phyloP scores from a whole-genome alignment of 2,888 invertebrate genomes.

The Tipula helvola region DNA sequence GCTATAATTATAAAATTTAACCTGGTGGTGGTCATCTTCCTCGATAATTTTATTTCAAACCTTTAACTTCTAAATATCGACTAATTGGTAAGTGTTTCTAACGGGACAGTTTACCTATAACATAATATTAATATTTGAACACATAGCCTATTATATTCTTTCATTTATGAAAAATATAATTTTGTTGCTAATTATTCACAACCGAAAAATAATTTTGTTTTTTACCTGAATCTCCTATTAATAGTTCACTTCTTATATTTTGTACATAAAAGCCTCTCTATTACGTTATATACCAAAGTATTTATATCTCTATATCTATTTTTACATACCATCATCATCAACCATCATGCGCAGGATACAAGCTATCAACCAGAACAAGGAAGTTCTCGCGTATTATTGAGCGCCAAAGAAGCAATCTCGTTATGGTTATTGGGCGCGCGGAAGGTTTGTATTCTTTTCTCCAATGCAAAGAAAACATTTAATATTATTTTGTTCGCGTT shows the following conservation, averaged over 20 bases:
- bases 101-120: too few species aligned
- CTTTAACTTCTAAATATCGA: too few species aligned
- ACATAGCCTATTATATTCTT: too few species aligned
- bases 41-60: too few species aligned
- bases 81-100: too few species aligned
- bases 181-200: background rate
- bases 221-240: background rate
- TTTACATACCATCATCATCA: background rate
- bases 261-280: background rate
- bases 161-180: background rate
- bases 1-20: too few species aligned
- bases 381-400: conserved; percentile 73
- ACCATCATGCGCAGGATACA: conserved; percentile 9
- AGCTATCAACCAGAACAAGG: conserved; percentile 27
- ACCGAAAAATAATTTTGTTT: background rate
- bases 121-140: too few species aligned
- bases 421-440: conserved; percentile 88
- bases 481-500: conserved; percentile 6
- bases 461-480: conserved; percentile 6
- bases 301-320: background rate
- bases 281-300: background rate
- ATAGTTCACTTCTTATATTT: background rate
- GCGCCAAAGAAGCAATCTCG: conserved; percentile 88
- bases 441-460: conserved; percentile 50
- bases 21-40: too few species aligned